Evolutionary conservation across 2,888 invertebrate species (phyloP).

Genomic region (Acronicta leporina): DNA sequence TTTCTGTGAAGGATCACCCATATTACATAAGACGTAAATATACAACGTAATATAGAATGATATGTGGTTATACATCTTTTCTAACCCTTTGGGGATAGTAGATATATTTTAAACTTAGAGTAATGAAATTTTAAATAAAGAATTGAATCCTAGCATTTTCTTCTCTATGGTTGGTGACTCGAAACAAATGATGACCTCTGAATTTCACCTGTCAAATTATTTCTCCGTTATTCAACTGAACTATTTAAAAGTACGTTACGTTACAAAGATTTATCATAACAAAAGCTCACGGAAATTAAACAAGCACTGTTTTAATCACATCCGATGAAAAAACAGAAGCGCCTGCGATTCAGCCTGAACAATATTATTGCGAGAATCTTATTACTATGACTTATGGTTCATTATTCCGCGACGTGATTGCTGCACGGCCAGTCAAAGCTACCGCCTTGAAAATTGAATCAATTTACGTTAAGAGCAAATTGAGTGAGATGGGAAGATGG

Average conservation of each 20-base stretch:
- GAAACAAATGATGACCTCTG: too few relatives aligned
- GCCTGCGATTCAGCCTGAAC: slow-evolving; percentile 15
- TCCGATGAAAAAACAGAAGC: slow-evolving; percentile 46
- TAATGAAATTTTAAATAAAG: too few relatives aligned
- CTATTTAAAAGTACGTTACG: slow-evolving; percentile 31
- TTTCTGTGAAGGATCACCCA: too few relatives aligned
- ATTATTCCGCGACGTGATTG: slow-evolving; percentile 42
- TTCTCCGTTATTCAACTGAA: slow-evolving; percentile 24
- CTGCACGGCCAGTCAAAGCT: slow-evolving; percentile 35
- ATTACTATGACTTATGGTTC: slow-evolving; percentile 36
- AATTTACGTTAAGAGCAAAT: slow-evolving; percentile 75
- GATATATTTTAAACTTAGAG: too few relatives aligned
- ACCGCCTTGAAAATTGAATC: slow-evolving; percentile 70
- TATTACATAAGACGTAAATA: too few relatives aligned
- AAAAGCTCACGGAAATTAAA: slow-evolving; percentile 57
- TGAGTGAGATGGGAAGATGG: slow-evolving; percentile 59
- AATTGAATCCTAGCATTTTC: too few relatives aligned
- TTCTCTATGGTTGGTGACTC: too few relatives aligned
- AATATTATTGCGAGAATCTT: slow-evolving; percentile 21
- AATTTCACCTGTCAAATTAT: slow-evolving; percentile 1
- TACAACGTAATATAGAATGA: too few relatives aligned
- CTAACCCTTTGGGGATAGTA: too few relatives aligned
- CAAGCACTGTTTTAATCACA: slow-evolving; percentile 51
- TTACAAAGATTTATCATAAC: slow-evolving; percentile 33
- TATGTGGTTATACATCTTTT: too few relatives aligned